Base-by-base conservation (phyloP, 2,797 vertebrate genomes). In the Catharus ustulatus region DNA sequence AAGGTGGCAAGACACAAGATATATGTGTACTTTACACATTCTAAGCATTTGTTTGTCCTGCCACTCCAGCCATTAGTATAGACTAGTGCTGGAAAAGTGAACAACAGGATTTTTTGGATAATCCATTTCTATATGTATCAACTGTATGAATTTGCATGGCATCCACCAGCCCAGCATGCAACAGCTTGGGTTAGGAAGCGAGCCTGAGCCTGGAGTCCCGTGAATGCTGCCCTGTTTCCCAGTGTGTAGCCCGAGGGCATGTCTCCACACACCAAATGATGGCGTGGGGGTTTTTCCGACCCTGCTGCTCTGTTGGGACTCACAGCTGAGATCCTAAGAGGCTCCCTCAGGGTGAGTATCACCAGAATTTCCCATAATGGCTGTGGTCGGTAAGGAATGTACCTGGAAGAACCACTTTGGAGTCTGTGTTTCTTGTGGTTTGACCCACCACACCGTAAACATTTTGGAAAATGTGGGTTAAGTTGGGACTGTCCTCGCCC, bases 1-100 rank as follows among this genome's bases (percentile, higher is more conserved):
- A 91, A 90, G 67, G 87, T 40, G 52, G 74, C 63, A 49, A 76
- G 58, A 75, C 83, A 63, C 23, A 66, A 75, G 62, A 91, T 92
- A 22, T 8, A 59, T 23, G 46, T 51, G 63, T 42, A 61, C 68
- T 85, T 84, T 80, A 58, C 42, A 59, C 64, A 80, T 73, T 57
- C 42, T 2, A 62, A 89, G 77, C 77, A 67, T 76, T 89, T 92
- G 30, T 79, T 90, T 90, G 77, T 71, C 57, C 71, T 84, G 77
- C 51, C 55, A 26, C 62, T 66, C 45, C 18, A 58, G 49, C 61
- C 42, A 26, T 64, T 79, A 90, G 26, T 30, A 82, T 2, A 51
- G 36, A 71, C 52, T 11, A 23, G 22, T 14, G 77, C 67, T 82
- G 75, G n/a, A 43, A 51, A 89, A 82, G 74, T 67, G 79, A 82